Evolutionary conservation across 2,888 invertebrate genomes (phyloP).

Genomic region (Cryptus viduatorius): DNA sequence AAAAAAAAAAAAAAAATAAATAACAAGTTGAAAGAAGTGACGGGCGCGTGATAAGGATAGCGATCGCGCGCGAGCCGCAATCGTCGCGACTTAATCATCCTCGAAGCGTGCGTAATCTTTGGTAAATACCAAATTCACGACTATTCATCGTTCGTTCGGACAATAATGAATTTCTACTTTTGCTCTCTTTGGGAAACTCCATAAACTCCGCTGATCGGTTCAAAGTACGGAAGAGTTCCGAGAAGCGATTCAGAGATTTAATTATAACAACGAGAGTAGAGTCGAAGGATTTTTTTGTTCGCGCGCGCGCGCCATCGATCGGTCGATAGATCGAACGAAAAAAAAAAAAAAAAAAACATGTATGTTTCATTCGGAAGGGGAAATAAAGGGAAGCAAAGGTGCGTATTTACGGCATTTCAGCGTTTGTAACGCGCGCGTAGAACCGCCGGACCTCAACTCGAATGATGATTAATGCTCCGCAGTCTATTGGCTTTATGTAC

Average conservation of each 20-base stretch:
- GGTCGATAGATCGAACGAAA: background rate
- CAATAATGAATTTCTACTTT: background rate
- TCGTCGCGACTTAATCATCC: background rate
- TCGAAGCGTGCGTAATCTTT: conserved; percentile 12
- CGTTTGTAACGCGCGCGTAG: background rate
- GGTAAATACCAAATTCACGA: background rate
- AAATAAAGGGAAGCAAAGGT: background rate
- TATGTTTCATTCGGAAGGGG: background rate
- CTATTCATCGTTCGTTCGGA: background rate
- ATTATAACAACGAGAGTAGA: background rate
- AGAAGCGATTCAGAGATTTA: conserved; percentile 7
- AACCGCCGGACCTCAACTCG: conserved; percentile 14
- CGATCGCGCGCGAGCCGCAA: background rate
- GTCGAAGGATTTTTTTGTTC: conserved; percentile 3
- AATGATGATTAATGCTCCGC: conserved; percentile 62
- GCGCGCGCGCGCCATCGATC: background rate
- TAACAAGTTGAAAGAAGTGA: background rate
- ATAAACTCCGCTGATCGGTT: background rate
- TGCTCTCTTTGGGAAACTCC: background rate
- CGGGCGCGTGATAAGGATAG: background rate
- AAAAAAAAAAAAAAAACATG: conserved; percentile 1
- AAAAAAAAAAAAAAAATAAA: background rate
- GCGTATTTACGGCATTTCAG: background rate
- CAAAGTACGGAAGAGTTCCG: background rate
- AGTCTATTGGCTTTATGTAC: conserved; percentile 72